These are phyloP conservation scores for Pheosia tremula DNA, from an alignment of 2,888 invertebrate species.

Conservation along the genomic window DNA sequence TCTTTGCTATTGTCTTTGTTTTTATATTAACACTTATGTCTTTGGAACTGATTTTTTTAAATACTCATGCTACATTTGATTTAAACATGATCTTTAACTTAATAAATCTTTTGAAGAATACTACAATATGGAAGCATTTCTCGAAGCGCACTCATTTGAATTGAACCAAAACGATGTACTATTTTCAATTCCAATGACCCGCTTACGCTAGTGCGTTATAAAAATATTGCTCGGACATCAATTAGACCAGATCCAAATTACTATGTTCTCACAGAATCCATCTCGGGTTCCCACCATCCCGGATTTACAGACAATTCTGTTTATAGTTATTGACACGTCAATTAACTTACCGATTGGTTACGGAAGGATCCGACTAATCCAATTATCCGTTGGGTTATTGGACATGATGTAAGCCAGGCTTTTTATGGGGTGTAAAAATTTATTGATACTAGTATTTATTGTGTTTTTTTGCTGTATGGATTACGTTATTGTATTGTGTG, in stretches of 20 bases:
- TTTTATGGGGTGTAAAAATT: background rate
- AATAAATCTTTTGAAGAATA: too few species aligned
- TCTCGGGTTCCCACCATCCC: background rate
- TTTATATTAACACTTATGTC: too few species aligned
- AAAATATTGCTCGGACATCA: too few species aligned
- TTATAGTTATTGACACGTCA: slow-evolving; percentile 19
- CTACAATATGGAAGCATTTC: too few species aligned
- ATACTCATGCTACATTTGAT: too few species aligned
- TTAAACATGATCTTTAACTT: too few species aligned
- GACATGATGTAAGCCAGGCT: background rate
- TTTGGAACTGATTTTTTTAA: too few species aligned
- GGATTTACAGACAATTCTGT: background rate
- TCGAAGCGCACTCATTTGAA: too few species aligned
- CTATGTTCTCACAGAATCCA: background rate
- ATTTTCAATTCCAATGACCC: too few species aligned
- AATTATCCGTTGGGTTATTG: background rate
- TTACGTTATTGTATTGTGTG: background rate
- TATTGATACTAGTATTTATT: background rate
- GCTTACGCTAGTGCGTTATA: too few species aligned
- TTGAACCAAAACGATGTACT: too few species aligned
- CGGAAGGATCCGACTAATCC: slow-evolving; percentile 3
- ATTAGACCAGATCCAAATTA: background rate
- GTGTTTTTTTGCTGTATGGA: background rate
- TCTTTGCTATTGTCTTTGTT: too few species aligned
- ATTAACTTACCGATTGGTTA: slow-evolving; percentile 9